Conservation (phyloP, 2,888 invertebrate species). For the Heliconius ethilla region DNA sequence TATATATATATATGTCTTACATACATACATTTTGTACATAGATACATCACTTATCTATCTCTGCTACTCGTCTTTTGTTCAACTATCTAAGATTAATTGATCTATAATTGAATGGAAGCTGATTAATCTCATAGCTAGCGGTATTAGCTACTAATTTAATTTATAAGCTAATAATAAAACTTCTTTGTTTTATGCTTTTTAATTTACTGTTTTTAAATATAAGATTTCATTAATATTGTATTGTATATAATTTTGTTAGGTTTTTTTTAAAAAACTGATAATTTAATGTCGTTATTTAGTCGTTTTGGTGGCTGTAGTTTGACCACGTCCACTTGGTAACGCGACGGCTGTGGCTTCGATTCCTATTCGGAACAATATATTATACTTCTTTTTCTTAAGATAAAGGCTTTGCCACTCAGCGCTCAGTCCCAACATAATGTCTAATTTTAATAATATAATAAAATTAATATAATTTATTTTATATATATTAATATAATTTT, state of each 20-base stretch:
- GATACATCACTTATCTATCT: neutral
- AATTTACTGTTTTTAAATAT: neutral
- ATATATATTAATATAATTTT: too few species aligned
- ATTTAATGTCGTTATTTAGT: neutral
- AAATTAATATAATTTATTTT: too few species aligned
- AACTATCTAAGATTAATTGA: conserved; percentile 32
- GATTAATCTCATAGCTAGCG: conserved; percentile 29
- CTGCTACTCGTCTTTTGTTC: conserved; percentile 7
- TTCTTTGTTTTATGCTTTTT: neutral
- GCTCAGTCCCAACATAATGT: too few species aligned
- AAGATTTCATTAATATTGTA: neutral
- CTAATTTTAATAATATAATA: too few species aligned
- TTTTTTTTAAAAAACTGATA: too few species aligned
- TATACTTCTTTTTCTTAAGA: neutral
- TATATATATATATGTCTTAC: too few species aligned
- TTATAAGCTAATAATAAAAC: neutral
- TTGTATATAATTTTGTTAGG: too few species aligned
- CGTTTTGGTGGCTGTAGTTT: neutral
- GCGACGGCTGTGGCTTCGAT: neutral
- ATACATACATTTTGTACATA: neutral
- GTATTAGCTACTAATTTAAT: neutral
- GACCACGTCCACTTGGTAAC: too few species aligned
- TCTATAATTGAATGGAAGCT: conserved; percentile 35
- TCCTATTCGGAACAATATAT: neutral
- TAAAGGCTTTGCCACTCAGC: too few species aligned